Evolutionary conservation across 2,888 invertebrate species (phyloP).

Genomic region (Neocrepidodera transversa): DNA sequence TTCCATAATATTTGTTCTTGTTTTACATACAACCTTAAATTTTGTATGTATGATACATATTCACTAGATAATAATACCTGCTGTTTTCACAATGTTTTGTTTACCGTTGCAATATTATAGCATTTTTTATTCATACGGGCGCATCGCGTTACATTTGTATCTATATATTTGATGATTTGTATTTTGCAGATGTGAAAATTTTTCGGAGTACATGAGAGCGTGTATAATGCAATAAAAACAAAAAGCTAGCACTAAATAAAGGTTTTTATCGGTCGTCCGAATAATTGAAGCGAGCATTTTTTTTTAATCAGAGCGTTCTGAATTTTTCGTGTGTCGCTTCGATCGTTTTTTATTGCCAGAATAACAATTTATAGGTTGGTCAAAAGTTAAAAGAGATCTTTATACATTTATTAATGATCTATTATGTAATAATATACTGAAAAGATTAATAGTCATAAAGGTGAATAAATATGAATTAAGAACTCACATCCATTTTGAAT

Average conservation of each 20-base stretch:
- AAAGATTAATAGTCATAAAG: no score
- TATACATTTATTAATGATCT: not conserved
- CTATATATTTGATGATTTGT: constrained; percentile 1
- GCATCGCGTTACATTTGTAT: not conserved
- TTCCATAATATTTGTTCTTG: no score
- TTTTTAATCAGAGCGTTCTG: not conserved
- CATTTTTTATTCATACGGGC: not conserved
- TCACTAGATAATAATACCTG: no score
- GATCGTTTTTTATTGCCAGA: not conserved
- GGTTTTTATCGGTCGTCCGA: not conserved
- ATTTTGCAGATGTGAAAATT: constrained; percentile 2
- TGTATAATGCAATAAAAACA: not conserved
- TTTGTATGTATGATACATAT: no score
- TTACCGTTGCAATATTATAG: not conserved
- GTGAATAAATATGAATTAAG: no score
- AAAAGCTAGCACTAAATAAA: constrained; percentile 1
- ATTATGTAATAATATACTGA: no score
- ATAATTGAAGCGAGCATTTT: not conserved
- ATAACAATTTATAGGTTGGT: not conserved
- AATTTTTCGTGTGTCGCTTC: not conserved
- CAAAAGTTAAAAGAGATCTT: not conserved
- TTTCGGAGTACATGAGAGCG: not conserved
- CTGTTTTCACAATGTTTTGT: not conserved
- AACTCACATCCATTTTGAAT: no score
- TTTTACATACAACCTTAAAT: no score